phyloP scores from a whole-genome alignment of 2,888 invertebrate species.

The Orchesella flavescens region DNA sequence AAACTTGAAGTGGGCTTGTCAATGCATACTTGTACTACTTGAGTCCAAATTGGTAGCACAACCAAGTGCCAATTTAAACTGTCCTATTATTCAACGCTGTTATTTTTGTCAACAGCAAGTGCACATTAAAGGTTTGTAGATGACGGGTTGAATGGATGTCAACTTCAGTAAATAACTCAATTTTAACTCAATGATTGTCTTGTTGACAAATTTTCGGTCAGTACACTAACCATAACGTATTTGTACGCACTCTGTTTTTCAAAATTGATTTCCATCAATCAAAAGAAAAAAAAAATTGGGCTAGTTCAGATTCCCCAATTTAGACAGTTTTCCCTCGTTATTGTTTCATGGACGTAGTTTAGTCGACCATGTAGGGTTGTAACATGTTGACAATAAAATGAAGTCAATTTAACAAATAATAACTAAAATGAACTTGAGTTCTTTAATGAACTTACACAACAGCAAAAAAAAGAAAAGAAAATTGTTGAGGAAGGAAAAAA shows the following conservation, averaged over 20 bases:
- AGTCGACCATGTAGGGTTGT: no score
- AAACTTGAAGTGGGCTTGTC: constrained; percentile 62
- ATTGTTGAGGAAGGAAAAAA: constrained; percentile 28
- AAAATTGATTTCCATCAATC: constrained; percentile 19
- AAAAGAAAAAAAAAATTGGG: no score
- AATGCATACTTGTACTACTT: constrained; percentile 26
- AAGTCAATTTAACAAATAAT: constrained; percentile 57
- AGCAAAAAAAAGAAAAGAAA: constrained; percentile 9
- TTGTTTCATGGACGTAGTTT: no score
- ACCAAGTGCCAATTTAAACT: constrained; percentile 62
- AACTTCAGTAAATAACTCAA: constrained; percentile 50
- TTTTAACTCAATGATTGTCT: constrained; percentile 35
- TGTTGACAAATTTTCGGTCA: constrained; percentile 52
- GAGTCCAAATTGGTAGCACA: constrained; percentile 33
- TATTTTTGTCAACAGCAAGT: constrained; percentile 29
- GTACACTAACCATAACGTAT: neutral
- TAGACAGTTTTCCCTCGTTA: no score
- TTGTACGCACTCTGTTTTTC: constrained; percentile 1
- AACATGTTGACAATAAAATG: constrained; percentile 38
- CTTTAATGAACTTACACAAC: constrained; percentile 61
- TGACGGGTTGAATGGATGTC: constrained; percentile 33
- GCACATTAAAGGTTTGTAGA: constrained; percentile 27
- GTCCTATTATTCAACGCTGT: constrained; percentile 25
- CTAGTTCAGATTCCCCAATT: no score
- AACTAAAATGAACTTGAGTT: constrained; percentile 45